Conservation (phyloP, 2,113 vertebrate species). For the Leuciscus idus region DNA sequence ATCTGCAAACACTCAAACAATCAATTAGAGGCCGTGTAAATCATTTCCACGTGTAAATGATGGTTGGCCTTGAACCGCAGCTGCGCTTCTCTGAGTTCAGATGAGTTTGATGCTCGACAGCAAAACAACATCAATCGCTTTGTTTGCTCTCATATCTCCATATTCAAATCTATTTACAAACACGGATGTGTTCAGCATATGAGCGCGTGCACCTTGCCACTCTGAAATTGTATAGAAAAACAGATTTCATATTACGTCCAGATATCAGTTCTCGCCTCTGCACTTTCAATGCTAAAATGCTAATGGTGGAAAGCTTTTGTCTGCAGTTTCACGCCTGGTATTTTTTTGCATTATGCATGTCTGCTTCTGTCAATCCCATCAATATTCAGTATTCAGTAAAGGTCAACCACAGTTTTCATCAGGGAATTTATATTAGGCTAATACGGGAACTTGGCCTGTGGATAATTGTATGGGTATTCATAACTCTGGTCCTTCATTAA, state of each 20-base stretch:
- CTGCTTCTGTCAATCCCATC: slow-evolving; percentile 37
- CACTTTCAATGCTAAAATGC: slow-evolving; percentile 1
- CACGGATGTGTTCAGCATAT: neutral
- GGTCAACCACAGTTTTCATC: slow-evolving; percentile 29
- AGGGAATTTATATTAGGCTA: slow-evolving; percentile 43
- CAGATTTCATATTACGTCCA: slow-evolving; percentile 6
- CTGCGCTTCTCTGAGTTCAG: neutral
- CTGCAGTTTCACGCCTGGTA: neutral
- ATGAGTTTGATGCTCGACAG: neutral
- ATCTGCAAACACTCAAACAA: slow-evolving; percentile 18
- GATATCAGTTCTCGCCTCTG: neutral
- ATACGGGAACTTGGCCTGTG: slow-evolving; percentile 28
- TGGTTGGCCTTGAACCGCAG: neutral
- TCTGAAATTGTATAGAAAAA: neutral
- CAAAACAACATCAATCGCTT: neutral
- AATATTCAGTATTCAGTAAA: slow-evolving; percentile 41
- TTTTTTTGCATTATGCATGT: slow-evolving; percentile 44
- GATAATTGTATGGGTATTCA: slow-evolving; percentile 71
- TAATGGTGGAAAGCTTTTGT: slow-evolving; percentile 1
- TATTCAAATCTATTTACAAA: neutral
- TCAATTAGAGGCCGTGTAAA: neutral
- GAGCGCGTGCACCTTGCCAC: neutral
- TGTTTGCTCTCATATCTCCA: slow-evolving; percentile 5
- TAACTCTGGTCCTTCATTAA: slow-evolving; percentile 51
- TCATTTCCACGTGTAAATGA: slow-evolving; percentile 12